Conservation (phyloP, 2,797 vertebrate genomes). For the Megalops cyprinoides region DNA sequence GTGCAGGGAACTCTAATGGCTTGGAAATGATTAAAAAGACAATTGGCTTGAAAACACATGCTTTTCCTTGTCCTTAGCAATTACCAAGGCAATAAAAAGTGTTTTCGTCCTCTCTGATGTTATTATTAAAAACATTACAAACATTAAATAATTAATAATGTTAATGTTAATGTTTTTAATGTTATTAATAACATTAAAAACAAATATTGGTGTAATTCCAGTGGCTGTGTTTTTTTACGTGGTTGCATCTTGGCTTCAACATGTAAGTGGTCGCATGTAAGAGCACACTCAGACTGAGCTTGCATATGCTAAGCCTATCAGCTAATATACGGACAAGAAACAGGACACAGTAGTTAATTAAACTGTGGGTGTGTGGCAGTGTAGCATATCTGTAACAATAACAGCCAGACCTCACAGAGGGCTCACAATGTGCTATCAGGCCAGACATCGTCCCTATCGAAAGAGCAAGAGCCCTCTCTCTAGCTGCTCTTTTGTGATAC, state of each 20-base stretch:
- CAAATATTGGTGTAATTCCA: background rate
- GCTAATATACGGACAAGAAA: too few relatives aligned
- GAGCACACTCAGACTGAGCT: background rate
- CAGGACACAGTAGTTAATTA: too few relatives aligned
- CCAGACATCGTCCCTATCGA: too few relatives aligned
- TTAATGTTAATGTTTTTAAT: background rate
- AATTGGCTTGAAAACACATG: background rate
- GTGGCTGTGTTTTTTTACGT: background rate
- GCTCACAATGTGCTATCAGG: too few relatives aligned
- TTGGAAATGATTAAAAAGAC: background rate
- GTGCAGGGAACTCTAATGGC: too few relatives aligned
- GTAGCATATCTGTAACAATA: too few relatives aligned
- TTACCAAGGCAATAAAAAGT: background rate
- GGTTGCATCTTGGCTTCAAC: background rate
- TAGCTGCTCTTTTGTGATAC: too few relatives aligned
- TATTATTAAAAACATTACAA: background rate
- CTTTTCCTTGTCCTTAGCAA: background rate
- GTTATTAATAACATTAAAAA: background rate
- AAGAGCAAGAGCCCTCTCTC: too few relatives aligned
- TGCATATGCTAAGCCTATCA: too few relatives aligned
- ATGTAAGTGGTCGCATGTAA: background rate
- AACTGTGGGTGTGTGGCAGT: too few relatives aligned
- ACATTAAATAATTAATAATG: too few relatives aligned
- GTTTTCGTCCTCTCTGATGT: background rate
- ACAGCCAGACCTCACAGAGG: too few relatives aligned